Conservation (phyloP, 2,888 invertebrate species). For the Calameuta pallipes region DNA sequence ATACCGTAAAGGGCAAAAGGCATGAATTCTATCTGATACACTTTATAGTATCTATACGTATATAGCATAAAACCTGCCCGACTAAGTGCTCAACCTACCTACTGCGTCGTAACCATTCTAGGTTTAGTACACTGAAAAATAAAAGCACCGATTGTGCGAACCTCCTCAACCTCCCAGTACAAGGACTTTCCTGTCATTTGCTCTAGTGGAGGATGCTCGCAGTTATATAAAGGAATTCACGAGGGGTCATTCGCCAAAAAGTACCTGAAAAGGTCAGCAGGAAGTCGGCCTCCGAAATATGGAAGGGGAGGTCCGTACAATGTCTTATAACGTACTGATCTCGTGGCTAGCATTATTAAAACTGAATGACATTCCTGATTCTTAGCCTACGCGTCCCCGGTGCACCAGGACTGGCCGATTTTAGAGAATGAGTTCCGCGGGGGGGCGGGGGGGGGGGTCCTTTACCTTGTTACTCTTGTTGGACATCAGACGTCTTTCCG, state of each 20-base stretch:
- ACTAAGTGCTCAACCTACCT: not conserved
- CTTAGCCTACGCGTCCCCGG: not conserved
- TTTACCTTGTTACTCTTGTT: not conserved
- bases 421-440: not conserved
- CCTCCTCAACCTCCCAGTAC: not conserved
- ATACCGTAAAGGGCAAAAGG: not conserved
- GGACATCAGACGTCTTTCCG: slow-evolving; percentile 29
- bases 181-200: not conserved
- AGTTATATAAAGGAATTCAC: not conserved
- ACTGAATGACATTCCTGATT: not conserved
- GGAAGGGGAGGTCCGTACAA: not conserved
- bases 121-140: not conserved
- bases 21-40: not conserved
- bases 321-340: not conserved
- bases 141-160: not conserved
- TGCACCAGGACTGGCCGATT: not conserved
- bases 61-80: not conserved
- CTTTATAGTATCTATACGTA: not conserved
- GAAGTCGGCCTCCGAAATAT: not conserved
- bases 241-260: not conserved
- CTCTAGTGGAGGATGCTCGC: not conserved
- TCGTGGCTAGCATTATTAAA: not conserved
- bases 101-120: not conserved
- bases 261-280: not conserved
- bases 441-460: not conserved